These are phyloP conservation scores for Salpingus planirostris DNA, from an alignment of 2,888 invertebrate species.

Conservation along the genomic window DNA sequence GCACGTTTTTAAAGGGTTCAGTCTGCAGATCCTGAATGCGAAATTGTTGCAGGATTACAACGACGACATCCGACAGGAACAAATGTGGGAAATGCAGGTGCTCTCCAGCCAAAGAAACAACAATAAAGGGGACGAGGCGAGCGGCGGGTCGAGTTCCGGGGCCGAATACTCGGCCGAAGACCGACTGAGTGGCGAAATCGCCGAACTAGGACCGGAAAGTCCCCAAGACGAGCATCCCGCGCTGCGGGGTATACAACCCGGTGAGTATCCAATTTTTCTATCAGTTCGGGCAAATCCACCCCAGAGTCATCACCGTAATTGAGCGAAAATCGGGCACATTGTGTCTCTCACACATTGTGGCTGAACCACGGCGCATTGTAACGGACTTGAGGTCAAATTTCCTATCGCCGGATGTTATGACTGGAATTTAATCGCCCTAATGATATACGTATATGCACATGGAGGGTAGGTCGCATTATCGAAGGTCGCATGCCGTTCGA, in stretches of 20 bases:
- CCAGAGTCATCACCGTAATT: too few species aligned
- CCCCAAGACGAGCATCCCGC: conserved; percentile 53
- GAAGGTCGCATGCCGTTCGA: too few species aligned
- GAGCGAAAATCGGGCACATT: too few species aligned
- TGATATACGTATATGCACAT: conserved; percentile 6
- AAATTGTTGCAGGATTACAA: conserved; percentile 73
- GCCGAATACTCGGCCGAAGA: conserved; percentile 36
- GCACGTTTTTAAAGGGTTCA: too few species aligned
- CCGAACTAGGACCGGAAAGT: conserved; percentile 35
- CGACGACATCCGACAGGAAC: conserved; percentile 84
- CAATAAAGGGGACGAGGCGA: conserved; percentile 29
- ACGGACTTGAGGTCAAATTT: too few species aligned
- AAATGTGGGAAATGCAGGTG: conserved; percentile 78
- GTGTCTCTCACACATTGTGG: too few species aligned
- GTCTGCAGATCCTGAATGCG: too few species aligned
- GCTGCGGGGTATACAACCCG: conserved; percentile 48
- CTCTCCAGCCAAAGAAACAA: conserved; percentile 50
- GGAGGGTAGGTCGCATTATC: too few species aligned
- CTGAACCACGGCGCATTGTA: too few species aligned
- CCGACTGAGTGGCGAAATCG: conserved; percentile 40
- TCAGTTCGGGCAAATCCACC: neutral
- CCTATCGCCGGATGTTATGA: conserved; percentile 6
- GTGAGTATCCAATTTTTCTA: conserved; percentile 12
- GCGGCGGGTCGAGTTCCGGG: conserved; percentile 26
- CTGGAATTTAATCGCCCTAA: conserved; percentile 11